phyloP scores from a whole-genome alignment of 2,888 invertebrate genomes.

The Latheticus oryzae region DNA sequence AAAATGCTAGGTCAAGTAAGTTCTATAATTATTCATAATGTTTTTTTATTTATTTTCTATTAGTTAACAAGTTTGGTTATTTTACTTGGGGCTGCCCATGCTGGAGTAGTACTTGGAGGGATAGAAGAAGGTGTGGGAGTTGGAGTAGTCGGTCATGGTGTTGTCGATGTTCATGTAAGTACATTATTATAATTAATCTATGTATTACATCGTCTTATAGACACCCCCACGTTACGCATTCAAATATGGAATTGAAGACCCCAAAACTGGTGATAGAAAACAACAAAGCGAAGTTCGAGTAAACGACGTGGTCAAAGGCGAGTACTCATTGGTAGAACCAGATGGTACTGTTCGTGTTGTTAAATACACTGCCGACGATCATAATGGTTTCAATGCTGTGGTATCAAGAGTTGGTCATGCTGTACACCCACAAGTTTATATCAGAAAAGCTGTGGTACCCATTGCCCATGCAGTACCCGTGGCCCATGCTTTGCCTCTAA shows the following conservation, averaged over 20 bases:
- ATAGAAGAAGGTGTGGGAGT: constrained; percentile 10
- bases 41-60: no score
- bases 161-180: constrained; percentile 39
- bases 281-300: constrained; percentile 68
- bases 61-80: no score
- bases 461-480: constrained; percentile 23
- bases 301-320: constrained; percentile 72
- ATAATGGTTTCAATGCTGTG: constrained; percentile 73
- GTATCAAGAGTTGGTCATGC: constrained; percentile 67
- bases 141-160: constrained; percentile 21
- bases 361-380: constrained; percentile 73
- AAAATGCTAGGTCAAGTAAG: no score
- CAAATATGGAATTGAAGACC: constrained; percentile 69
- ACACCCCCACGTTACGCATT: constrained; percentile 71
- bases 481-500: background rate
- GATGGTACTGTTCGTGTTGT: constrained; percentile 74
- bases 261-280: constrained; percentile 71
- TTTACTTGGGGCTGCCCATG: constrained; percentile 11
- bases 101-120: constrained; percentile 23
- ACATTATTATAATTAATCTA: background rate
- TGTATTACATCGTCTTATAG: constrained; percentile 52
- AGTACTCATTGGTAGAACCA: constrained; percentile 73
- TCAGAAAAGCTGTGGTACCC: constrained; percentile 30
- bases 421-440: constrained; percentile 48
- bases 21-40: no score